phyloP scores from a whole-genome alignment of 2,888 invertebrate genomes.

The Matsumyia berberina region DNA sequence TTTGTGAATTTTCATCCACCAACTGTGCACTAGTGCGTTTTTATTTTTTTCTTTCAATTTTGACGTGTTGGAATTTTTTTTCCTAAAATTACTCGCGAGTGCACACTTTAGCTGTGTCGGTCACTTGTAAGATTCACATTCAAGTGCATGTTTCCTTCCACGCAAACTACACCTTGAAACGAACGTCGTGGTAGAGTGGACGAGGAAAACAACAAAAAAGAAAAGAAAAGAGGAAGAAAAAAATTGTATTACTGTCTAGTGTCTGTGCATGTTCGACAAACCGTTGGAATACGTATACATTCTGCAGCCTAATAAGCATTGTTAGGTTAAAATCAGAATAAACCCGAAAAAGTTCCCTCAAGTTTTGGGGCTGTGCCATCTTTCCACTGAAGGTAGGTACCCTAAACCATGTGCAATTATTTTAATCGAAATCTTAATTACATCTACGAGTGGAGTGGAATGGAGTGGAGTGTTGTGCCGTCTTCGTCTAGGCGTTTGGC shows the following conservation, averaged over 20 bases:
- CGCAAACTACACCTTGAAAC: conserved; percentile 6
- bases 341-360: conserved; percentile 5
- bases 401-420: conserved; percentile 61
- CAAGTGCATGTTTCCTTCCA: conserved; percentile 7
- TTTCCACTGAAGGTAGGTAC: conserved; percentile 44
- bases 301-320: conserved; percentile 30
- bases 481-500: background rate
- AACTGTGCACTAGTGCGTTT: conserved; percentile 44
- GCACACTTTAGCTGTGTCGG: background rate
- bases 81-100: conserved; percentile 11
- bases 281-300: conserved; percentile 36
- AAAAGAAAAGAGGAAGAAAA: background rate
- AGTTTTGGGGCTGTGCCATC: conserved; percentile 11
- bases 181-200: background rate
- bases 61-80: conserved; percentile 4
- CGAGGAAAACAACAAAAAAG: too few species aligned
- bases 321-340: conserved; percentile 24
- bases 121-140: conserved; percentile 28
- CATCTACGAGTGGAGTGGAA: conserved; percentile 23
- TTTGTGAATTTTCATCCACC: conserved; percentile 38
- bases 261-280: conserved; percentile 9
- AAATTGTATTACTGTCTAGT: conserved; percentile 12
- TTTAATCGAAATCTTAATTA: conserved; percentile 73
- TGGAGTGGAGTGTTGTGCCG: background rate
- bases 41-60: conserved; percentile 28